These are phyloP conservation scores for Branchipolynoe longqiensis DNA, from an alignment of 2,888 invertebrate genomes.

Conservation along the genomic window DNA sequence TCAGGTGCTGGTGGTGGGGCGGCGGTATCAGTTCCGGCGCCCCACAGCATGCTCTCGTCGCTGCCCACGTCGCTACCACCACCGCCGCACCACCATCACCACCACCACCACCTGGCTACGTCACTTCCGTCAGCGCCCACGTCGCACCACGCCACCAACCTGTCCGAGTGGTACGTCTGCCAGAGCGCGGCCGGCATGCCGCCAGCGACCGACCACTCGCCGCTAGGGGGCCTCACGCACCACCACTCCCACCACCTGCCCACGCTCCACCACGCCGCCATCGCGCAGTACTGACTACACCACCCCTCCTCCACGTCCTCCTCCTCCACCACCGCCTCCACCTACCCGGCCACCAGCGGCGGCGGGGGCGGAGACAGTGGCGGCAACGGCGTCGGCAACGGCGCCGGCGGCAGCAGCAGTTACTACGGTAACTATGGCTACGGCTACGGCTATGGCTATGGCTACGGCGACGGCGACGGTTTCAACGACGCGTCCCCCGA, in stretches of 20 bases:
- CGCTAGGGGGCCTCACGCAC: conserved; percentile 74
- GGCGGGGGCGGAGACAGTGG: neutral
- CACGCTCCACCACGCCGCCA: conserved; percentile 76
- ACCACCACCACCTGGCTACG: conserved; percentile 68
- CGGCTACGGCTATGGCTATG: neutral
- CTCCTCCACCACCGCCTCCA: too few relatives aligned
- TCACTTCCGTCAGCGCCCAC: conserved; percentile 49
- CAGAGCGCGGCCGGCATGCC: conserved; percentile 86
- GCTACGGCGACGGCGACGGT: neutral
- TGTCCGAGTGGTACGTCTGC: conserved; percentile 91
- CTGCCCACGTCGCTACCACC: conserved; percentile 65
- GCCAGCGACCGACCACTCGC: conserved; percentile 87
- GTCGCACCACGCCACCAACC: conserved; percentile 83
- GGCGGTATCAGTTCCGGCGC: conserved; percentile 79
- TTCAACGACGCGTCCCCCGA: neutral
- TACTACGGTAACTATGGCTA: too few relatives aligned
- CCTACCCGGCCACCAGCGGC: neutral
- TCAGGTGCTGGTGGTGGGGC: conserved; percentile 73
- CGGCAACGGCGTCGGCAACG: neutral
- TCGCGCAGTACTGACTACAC: conserved; percentile 73
- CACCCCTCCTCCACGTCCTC: too few relatives aligned
- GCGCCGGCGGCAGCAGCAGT: neutral
- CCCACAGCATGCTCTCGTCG: conserved; percentile 68
- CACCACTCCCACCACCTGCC: conserved; percentile 66
- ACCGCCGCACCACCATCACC: conserved; percentile 74